These are phyloP conservation scores for Penaeus vannamei DNA, from an alignment of 1,140 invertebrate genomes.

Conservation along the genomic window DNA sequence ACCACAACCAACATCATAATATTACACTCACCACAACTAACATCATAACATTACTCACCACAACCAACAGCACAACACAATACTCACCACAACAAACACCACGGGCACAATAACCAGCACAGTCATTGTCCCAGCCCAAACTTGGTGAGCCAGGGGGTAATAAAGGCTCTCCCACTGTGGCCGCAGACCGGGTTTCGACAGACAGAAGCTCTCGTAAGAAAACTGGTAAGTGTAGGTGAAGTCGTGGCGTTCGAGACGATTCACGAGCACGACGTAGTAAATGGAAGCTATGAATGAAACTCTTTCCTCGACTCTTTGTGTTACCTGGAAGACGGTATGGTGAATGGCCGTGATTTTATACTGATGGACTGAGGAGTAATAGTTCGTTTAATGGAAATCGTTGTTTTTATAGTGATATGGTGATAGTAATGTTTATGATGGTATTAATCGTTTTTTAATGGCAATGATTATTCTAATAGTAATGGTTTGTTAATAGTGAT, in stretches of 20 bases:
- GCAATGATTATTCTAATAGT: too few species aligned
- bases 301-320: conserved; percentile 7
- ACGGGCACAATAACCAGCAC: too few species aligned
- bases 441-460: too few species aligned
- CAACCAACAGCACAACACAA: too few species aligned
- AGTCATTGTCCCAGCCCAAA: neutral
- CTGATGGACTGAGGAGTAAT: too few species aligned
- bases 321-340: neutral
- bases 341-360: too few species aligned
- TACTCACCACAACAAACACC: neutral
- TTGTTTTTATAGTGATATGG: too few species aligned
- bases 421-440: too few species aligned
- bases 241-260: conserved; percentile 2
- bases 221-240: conserved; percentile 29
- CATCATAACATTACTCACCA: neutral
- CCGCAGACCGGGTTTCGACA: conserved; percentile 12
- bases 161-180: conserved; percentile 35
- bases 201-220: conserved; percentile 24
- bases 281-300: conserved; percentile 7
- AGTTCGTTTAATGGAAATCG: too few species aligned
- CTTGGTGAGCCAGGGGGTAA: conserved; percentile 27
- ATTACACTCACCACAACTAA: neutral
- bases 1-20: too few species aligned
- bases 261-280: neutral
- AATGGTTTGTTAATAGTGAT: too few species aligned